Evolutionary conservation across 2,113 vertebrate species (phyloP).

Genomic region (Sclerurus mexicanus): DNA sequence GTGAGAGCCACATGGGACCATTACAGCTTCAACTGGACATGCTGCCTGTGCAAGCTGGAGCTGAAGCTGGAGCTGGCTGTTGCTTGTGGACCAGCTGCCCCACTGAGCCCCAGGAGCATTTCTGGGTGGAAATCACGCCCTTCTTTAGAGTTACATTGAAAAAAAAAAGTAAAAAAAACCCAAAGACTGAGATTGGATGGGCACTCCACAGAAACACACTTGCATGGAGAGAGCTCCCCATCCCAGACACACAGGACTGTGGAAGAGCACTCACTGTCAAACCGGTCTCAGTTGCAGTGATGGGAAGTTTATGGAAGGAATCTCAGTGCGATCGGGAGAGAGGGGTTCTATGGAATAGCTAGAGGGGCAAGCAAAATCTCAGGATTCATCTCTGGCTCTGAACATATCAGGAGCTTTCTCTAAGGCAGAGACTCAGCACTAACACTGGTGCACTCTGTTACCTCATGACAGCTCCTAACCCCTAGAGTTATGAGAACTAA

Average conservation of each 20-base stretch:
- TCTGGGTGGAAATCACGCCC: not conserved
- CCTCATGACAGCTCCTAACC: not conserved
- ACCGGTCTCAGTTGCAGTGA: not conserved
- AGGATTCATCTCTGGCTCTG: not conserved
- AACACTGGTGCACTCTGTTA: not conserved
- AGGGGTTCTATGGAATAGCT: not conserved
- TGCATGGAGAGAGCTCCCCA: not conserved
- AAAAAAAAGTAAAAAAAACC: not conserved
- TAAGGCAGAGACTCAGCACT: not conserved
- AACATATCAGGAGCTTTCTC: not conserved
- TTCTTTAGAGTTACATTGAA: not conserved
- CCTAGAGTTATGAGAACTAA: not conserved
- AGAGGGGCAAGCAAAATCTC: not conserved
- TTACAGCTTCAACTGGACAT: accelerated
- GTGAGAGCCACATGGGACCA: not conserved
- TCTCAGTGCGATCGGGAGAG: not conserved
- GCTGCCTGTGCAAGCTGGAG: not conserved
- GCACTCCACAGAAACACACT: not conserved
- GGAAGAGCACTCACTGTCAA: not conserved
- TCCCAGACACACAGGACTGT: accelerated
- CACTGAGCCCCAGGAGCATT: not conserved
- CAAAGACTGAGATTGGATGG: not conserved
- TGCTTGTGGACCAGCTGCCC: not conserved
- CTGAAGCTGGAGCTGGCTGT: not conserved
- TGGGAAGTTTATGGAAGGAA: not conserved